Base-by-base conservation (phyloP, 2,113 vertebrate species). In the Ia io region DNA sequence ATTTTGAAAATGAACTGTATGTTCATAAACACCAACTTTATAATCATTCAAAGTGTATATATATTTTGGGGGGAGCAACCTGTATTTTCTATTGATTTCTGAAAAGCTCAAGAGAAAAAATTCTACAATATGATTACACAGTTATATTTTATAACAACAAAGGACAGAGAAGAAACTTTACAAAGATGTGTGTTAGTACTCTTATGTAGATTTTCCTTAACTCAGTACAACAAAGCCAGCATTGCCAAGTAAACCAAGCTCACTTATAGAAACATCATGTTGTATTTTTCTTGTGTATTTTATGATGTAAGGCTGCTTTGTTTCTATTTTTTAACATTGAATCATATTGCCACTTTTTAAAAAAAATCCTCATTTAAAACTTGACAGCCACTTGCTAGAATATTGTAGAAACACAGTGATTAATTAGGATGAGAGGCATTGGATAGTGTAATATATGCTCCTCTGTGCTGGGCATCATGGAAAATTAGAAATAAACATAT, bases 131-230 rank as follows among this genome's bases (percentile, higher is more conserved):
- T 76, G 40, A 1, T 61, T 69, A 73, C 13, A 51, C 25, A 51
- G 25, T 76, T 88, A 69, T 47, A 78, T 83, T 83, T 88, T 90
- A 93, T 47, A 84, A 56, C 44, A 91, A 79, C 30, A 76, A 85
- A 90, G 1, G 20, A 61, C 65, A 3, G 28, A 76, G n/a, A 90
- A 93, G 28, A 90, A 65, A 9, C 16, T 77, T 84, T 25, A 88
- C 18, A 92, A 69, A 88, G 40, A 79, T 90, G 35, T 88, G 11
- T 82, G 20, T 70, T 74, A 30, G 28, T 80, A 42, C 1, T 67
- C 2, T 83, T 63, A 9, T 25, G 18, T 40, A 67, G 13, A 63
- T 67, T 78, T 63, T 1, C 35, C 49, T 13, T 90, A 40, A 65
- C 71, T 94, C 23, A 85, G 12, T 85, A 37, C 78, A 94, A 91